Base-by-base conservation (phyloP, 2,888 invertebrate genomes). In the Campopleginae sp. region DNA sequence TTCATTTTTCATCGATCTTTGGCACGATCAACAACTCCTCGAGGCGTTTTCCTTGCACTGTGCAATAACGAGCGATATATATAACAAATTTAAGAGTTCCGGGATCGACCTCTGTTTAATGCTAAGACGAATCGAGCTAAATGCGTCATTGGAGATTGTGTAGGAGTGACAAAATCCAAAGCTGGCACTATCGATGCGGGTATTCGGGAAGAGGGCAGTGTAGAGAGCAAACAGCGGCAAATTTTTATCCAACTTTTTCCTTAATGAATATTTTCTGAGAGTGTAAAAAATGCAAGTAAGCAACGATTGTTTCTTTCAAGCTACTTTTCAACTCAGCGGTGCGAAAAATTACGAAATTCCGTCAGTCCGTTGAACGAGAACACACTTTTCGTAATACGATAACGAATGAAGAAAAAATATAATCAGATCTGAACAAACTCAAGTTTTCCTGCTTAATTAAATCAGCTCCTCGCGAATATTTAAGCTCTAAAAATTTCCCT, bases 261-360 rank as follows among this genome's bases (percentile, higher is more conserved):
- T 14, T 27, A 27, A 27, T 27, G 58, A 58, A 27, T 12, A 23
- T 58, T 54, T 58, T 58, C 42, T n/a, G 38, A 71, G 70, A 12
- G 66, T 70, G 42, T 23, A 78, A 81, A 86, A 63, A 79, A 38
- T 82, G 61, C 66, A 80, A 77, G 72, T 75, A 48, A 66, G 27
- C 51, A 46, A 68, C 63, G n/a, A 79, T 65, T 27, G 31, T 71
- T 74, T 77, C 77, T 42, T 42, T 48, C 71, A 63, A 63, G 65
- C 33, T 23, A n/a, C 63, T 12, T 74, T 12, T 27, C 27, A 42
- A 44, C 31, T 66, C 74, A 74, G 14, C 68, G 74, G 54, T 72
- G 68, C 77, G 81, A 61, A 54, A 79, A 79, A 82, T 82, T 63
- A 79, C 75, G 85, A 85, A 85, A 80, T 80, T 80, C 72, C 80